Evolutionary conservation across 2,888 invertebrate species (phyloP).

Genomic region (Aphodius sticticus): DNA sequence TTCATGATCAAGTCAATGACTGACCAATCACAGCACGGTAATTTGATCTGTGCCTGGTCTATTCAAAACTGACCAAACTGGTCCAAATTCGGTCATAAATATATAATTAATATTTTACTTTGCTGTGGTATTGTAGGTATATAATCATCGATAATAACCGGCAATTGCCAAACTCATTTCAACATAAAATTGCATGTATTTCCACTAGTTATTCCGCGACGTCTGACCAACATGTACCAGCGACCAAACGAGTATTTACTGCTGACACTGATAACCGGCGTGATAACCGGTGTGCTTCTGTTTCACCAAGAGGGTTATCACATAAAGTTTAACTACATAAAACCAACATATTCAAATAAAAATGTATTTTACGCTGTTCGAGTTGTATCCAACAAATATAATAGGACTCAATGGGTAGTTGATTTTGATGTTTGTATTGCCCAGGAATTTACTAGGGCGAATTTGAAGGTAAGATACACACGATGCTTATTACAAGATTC

Average conservation of each 20-base stretch:
- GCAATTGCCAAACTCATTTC: too few relatives aligned
- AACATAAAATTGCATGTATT: background rate
- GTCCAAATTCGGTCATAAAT: too few relatives aligned
- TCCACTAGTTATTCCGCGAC: background rate
- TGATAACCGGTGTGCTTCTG: background rate
- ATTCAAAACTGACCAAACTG: too few relatives aligned
- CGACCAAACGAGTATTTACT: background rate
- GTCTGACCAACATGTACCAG: background rate
- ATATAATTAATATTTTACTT: too few relatives aligned
- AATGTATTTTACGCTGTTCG: background rate
- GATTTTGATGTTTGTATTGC: background rate
- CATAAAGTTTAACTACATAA: background rate
- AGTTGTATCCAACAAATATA: background rate
- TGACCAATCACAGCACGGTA: too few relatives aligned
- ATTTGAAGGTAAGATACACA: background rate
- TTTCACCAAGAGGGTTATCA: background rate
- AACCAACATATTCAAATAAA: background rate
- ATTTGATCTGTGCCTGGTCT: too few relatives aligned
- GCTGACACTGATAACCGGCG: background rate
- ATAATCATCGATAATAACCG: too few relatives aligned
- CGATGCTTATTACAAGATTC: background rate
- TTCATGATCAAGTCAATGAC: too few relatives aligned
- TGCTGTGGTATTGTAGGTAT: too few relatives aligned
- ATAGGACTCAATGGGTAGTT: background rate
- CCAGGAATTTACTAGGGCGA: background rate